Evolutionary conservation across 2,113 vertebrate species (phyloP).

Genomic region (Corythornis vintsioides): DNA sequence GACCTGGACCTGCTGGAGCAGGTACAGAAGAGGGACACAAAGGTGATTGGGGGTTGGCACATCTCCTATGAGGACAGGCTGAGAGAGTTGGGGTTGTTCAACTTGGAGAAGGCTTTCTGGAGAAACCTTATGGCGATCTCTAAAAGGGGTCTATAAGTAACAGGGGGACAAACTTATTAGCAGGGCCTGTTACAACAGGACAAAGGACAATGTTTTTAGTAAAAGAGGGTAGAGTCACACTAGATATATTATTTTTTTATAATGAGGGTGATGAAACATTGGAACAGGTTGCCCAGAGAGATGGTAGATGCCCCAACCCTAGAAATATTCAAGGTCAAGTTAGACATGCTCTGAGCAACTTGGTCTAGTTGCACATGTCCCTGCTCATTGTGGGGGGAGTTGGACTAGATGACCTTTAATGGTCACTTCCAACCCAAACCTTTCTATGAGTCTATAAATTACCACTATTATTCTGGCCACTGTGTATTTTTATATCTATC

Average conservation of each 20-base stretch:
- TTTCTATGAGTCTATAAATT: background rate
- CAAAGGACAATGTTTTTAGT: background rate
- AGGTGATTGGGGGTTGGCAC: background rate
- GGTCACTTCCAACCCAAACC: background rate
- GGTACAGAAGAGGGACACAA: background rate
- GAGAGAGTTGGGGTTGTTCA: background rate
- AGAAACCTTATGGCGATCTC: background rate
- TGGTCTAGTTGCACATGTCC: background rate
- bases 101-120: background rate
- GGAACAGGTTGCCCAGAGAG: background rate
- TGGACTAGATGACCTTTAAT: background rate
- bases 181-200: accelerated
- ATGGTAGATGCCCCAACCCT: background rate
- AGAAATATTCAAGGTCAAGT: background rate
- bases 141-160: background rate
- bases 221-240: background rate
- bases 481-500: background rate
- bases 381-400: background rate
- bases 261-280: background rate
- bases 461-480: background rate
- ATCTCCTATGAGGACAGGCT: background rate
- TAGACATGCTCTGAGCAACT: background rate
- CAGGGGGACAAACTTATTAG: background rate
- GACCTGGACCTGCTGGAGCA: background rate
- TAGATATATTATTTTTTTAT: background rate